phyloP scores from a whole-genome alignment of 2,888 invertebrate genomes.

The Drosophila paranaensis region DNA sequence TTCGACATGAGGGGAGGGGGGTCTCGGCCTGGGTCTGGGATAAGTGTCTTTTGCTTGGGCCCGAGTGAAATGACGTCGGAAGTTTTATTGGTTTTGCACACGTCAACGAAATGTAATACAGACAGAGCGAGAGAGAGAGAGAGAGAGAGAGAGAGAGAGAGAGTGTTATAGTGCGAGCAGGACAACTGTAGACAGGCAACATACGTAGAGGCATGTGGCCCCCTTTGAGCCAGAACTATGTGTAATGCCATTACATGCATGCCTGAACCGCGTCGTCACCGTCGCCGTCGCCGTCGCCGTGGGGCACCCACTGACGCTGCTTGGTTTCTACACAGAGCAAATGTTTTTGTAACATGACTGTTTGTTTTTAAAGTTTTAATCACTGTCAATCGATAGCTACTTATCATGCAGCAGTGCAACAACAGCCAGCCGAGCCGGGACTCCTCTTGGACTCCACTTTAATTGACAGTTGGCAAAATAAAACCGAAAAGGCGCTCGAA shows the following conservation, averaged over 20 bases:
- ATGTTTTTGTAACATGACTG: conserved; percentile 72
- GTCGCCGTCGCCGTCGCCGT: conserved; percentile 20
- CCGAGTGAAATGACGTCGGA: conserved; percentile 73
- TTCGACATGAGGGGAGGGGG: conserved; percentile 35
- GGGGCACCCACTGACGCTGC: background rate
- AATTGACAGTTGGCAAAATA: conserved; percentile 60
- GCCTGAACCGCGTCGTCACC: conserved; percentile 51
- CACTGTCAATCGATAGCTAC: conserved; percentile 80
- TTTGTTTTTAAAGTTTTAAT: conserved; percentile 80
- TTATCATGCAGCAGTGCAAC: conserved; percentile 70
- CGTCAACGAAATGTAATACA: conserved; percentile 79
- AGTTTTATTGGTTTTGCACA: conserved; percentile 82
- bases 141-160: background rate
- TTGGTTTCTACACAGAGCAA: conserved; percentile 14
- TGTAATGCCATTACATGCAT: conserved; percentile 76
- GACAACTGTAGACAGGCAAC: conserved; percentile 29
- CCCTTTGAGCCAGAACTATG: conserved; percentile 36
- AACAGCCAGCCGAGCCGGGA: conserved; percentile 30
- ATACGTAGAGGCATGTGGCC: conserved; percentile 28
- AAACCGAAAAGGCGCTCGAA: conserved; percentile 12
- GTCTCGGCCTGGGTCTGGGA: background rate
- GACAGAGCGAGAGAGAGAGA: conserved; percentile 29
- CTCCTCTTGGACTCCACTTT: conserved; percentile 33
- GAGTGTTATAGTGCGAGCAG: conserved; percentile 4
- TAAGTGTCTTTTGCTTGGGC: conserved; percentile 65